Evolutionary conservation across 2,888 invertebrate genomes (phyloP), one percentile per base, ranked within the genome.

Genomic region (Eurytoma adleriae): DNA sequence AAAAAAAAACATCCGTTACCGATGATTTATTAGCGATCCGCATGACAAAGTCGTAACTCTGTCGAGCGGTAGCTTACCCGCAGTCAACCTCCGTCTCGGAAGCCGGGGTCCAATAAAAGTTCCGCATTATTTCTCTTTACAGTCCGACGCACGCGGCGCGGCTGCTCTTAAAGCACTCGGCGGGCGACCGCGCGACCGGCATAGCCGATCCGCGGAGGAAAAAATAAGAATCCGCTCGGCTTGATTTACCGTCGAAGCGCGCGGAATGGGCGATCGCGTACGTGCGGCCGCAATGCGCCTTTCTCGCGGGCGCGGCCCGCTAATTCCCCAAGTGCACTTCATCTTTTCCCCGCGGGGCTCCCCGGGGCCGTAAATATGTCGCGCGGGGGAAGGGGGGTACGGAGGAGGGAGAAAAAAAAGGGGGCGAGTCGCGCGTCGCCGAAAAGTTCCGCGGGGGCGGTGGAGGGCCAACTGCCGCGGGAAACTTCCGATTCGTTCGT

Each of bases 281-380:
- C 24, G 16, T 24, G 14, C 13, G 57, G 16, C 56, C 7, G 18
- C 56, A 57, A 16, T 7, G 4, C 18, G 54, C 54, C 24, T 16
- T 13, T 24, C n/a, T n/a, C n/a, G 52, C 5, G 0, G 50, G 61
- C 4, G 52, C 71, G 59, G 18, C 40, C 5, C 69, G 74, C 70
- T 79, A 79, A 79, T 79, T 71, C 72, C 72, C 16, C 18, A 50
- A 27, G n/a, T 24, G 62, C 27, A 10, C 3, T 75, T 70, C 52
- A 75, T 75, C 66, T 79, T 59, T 68, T 50, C 52, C n/a, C 20
- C 14, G 18, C 10, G 7, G 52, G 57, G 12, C 30, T 10, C 14
- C 40, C 48, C 5, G 14, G 3, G 30, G 16, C 68, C 72, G 64
- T 80, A 80, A 77, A 80, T 77, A 80, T 72, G 72, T 77, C 77